Percentiles rank a stretch among this genome's conserved stretches.
Conservation (phyloP, 2,888 invertebrate genomes). For the Chaetogeoica ovagalla region DNA sequence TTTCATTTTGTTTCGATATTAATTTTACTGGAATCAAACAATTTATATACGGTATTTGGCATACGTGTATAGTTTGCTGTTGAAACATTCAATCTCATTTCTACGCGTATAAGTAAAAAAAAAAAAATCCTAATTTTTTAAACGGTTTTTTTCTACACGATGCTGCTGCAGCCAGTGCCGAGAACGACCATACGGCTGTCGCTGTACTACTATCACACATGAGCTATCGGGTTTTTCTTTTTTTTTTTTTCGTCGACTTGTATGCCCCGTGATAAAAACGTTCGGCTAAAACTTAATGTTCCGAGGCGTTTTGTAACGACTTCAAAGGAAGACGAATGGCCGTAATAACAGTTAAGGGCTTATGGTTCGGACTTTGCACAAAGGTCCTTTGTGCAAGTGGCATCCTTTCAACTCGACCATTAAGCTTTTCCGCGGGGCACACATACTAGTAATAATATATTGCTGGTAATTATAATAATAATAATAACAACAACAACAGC, state of each 20-base stretch:
- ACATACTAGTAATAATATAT: slow-evolving; percentile 53
- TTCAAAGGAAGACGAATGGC: slow-evolving; percentile 51
- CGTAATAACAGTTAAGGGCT: slow-evolving; percentile 48
- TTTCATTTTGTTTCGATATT: background rate
- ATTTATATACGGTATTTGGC: background rate
- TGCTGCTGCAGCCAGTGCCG: background rate
- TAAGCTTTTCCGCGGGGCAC: slow-evolving; percentile 53
- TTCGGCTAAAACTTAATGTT: slow-evolving; percentile 50
- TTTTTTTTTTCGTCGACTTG: slow-evolving; percentile 46
- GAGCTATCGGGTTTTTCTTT: slow-evolving; percentile 29
- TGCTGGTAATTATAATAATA: slow-evolving; percentile 52
- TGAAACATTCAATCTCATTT: background rate
- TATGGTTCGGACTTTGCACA: slow-evolving; percentile 52
- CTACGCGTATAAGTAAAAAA: background rate
- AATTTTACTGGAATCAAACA: background rate
- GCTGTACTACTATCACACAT: background rate
- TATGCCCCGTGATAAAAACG: slow-evolving; percentile 36
- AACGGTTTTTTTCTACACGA: background rate
- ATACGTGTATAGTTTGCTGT: background rate
- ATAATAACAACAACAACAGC: slow-evolving; percentile 50
- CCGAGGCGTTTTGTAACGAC: slow-evolving; percentile 50
- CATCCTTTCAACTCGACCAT: slow-evolving; percentile 53
- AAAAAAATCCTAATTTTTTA: background rate
- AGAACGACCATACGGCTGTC: background rate
- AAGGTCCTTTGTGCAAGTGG: slow-evolving; percentile 52